Percentiles rank a stretch among this genome's conserved stretches.
Evolutionary conservation across 2,888 invertebrate species (phyloP).

Genomic region (Ferrisia virgata): DNA sequence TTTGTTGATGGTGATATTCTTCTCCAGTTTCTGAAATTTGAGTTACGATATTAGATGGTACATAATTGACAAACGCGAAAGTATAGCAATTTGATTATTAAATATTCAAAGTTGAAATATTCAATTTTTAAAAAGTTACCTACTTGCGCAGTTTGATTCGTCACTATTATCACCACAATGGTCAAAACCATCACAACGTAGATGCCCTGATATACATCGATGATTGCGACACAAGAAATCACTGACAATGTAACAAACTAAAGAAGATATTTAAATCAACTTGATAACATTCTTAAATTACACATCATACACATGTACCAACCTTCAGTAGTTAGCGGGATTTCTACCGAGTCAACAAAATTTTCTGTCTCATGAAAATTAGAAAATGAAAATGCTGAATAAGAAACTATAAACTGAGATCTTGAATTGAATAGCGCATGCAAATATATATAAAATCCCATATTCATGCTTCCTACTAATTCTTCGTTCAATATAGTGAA

Average conservation of each 20-base stretch:
- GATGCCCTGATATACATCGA: constrained; percentile 64
- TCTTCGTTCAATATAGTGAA: constrained; percentile 53
- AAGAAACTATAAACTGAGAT: constrained; percentile 66
- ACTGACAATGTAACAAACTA: constrained; percentile 66
- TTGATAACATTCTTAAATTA: not conserved
- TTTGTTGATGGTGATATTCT: constrained; percentile 63
- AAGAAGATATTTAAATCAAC: constrained; percentile 47
- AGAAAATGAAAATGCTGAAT: constrained; percentile 66
- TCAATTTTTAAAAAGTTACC: constrained; percentile 49
- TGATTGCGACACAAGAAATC: constrained; percentile 71
- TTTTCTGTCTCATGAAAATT: constrained; percentile 5
- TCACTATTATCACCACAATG: constrained; percentile 73
- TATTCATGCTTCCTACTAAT: constrained; percentile 62
- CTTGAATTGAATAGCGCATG: constrained; percentile 63
- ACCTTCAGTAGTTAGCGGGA: not conserved
- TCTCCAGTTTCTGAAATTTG: constrained; percentile 59
- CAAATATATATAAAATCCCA: constrained; percentile 68
- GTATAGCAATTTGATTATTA: not conserved
- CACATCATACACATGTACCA: not conserved
- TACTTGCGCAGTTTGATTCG: constrained; percentile 62
- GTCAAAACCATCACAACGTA: constrained; percentile 73
- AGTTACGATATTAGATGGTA: no score
- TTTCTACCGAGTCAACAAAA: not conserved
- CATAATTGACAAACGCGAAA: no score
- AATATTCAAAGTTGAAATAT: no score